Percentiles rank a stretch among this genome's conserved stretches.
phyloP scores from a whole-genome alignment of 1,140 invertebrate species.

The Zaprionus kolodkinae region DNA sequence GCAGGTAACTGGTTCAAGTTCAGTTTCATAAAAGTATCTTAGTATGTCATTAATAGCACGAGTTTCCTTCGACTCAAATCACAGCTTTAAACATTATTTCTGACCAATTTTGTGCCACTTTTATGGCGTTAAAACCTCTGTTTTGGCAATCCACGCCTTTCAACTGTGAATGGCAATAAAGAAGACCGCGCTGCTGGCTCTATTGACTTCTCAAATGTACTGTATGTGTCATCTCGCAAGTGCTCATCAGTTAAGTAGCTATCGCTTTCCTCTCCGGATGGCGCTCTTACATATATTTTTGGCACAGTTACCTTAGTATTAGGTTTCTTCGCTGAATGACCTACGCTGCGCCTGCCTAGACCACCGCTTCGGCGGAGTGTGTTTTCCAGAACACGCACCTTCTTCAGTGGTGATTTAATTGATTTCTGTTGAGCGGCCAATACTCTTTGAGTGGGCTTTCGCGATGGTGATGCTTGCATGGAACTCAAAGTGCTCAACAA shows the following conservation, averaged over 20 bases:
- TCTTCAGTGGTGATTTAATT: conserved; percentile 62
- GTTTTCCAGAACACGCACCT: conserved; percentile 59
- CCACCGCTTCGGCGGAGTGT: conserved; percentile 67
- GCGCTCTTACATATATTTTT: conserved; percentile 4
- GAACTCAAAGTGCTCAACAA: conserved; percentile 49
- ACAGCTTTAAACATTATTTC: neutral
- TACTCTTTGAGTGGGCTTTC: conserved; percentile 14
- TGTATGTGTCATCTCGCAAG: conserved; percentile 37
- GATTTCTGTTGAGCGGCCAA: conserved; percentile 7
- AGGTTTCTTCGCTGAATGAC: conserved; percentile 20
- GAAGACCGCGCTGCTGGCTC: conserved; percentile 66
- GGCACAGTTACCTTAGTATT: neutral
- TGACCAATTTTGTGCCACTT: neutral
- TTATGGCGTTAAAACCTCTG: neutral
- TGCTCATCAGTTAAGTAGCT: conserved; percentile 44
- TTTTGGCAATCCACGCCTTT: neutral
- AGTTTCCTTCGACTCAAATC: neutral
- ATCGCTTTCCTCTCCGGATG: conserved; percentile 34
- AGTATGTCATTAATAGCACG: neutral
- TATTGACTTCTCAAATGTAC: conserved; percentile 64
- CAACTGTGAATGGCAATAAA: conserved; percentile 38
- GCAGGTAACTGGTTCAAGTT: neutral
- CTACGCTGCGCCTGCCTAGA: conserved; percentile 57
- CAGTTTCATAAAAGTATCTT: neutral
- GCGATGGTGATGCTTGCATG: conserved; percentile 34